phyloP scores from a whole-genome alignment of 2,113 vertebrate species.

The Poicephalus meyeri region DNA sequence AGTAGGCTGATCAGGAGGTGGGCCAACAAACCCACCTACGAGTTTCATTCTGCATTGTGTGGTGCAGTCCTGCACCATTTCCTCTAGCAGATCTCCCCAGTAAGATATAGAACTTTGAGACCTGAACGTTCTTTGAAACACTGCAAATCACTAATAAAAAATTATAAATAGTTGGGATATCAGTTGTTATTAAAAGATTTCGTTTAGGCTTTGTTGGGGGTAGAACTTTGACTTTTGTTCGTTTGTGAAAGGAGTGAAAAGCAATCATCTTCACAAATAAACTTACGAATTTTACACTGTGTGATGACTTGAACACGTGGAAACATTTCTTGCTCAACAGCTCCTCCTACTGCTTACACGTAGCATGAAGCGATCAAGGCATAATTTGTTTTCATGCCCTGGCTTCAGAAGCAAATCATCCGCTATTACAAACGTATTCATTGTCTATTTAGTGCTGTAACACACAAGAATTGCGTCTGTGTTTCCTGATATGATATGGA shows the following conservation, averaged over 20 bases:
- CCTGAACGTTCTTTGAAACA: rapidly evolving
- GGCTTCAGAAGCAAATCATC: neutral
- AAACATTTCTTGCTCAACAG: conserved; percentile 43
- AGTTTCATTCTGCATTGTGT: rapidly evolving
- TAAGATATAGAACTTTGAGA: neutral
- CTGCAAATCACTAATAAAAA: neutral
- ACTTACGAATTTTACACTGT: rapidly evolving
- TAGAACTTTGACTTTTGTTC: neutral
- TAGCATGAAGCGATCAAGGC: rapidly evolving
- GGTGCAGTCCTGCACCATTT: neutral
- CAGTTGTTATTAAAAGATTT: neutral
- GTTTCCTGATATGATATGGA: neutral
- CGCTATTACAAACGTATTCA: neutral
- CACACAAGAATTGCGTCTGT: rapidly evolving
- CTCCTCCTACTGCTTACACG: conserved; percentile 25
- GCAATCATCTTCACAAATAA: neutral
- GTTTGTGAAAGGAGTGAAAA: neutral
- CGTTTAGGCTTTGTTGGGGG: rapidly evolving
- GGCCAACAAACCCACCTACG: rapidly evolving
- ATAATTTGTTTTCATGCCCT: rapidly evolving
- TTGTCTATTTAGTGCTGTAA: rapidly evolving
- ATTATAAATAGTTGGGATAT: rapidly evolving
- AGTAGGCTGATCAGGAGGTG: neutral
- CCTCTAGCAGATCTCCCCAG: neutral
- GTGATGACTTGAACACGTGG: neutral